Evolutionary conservation across 2,113 vertebrate genomes (phyloP), one percentile per base, ranked within the genome.

Genomic region (Bagarius yarrelli): DNA sequence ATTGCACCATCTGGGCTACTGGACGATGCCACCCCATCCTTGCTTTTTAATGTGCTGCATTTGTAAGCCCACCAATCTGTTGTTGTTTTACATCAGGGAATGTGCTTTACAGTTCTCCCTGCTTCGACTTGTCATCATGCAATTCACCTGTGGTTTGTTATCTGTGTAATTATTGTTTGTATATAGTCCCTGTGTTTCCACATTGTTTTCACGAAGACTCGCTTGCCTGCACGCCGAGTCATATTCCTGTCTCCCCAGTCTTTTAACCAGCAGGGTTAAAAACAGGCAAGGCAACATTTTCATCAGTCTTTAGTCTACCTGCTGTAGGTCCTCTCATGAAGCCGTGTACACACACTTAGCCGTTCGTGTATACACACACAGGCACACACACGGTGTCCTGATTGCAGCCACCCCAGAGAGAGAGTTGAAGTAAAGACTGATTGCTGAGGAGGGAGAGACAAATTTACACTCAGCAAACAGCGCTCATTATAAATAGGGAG

Each of bases 401-500:
- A 84, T 87, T 85, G 79, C 84, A 78, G 73, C n/a, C 71, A 81
- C 80, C 80, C 82, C 70, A 61, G 61, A 76, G 82, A 85, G 86
- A 77, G 55, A 71, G 73, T 74, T 66, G 80, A 78, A 85, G 85
- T 75, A 82, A 86, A 85, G 86, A 85, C 80, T 80, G 84, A 86
- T 86, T 84, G 81, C 78, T 55, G 66, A 82, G 81, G 76, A 81
- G 79, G 86, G 63, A 84, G 81, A 73, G 76, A 76, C 79, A 83
- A 81, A 87, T 87, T 86, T 86, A 82, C 76, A 53, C 81, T 81
- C 70, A 3, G 80, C 77, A 85, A 87, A 83, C 83, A 81, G 81
- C 84, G 78, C 86, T 83, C 81, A 86, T 87, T 85, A 87, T 84
- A 80, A 83, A 85, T 59, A 66, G 83, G 57, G 69, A 69, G 83